These are phyloP conservation scores for Serinus canaria DNA, from an alignment of 2,113 vertebrate genomes.

Conservation along the genomic window DNA sequence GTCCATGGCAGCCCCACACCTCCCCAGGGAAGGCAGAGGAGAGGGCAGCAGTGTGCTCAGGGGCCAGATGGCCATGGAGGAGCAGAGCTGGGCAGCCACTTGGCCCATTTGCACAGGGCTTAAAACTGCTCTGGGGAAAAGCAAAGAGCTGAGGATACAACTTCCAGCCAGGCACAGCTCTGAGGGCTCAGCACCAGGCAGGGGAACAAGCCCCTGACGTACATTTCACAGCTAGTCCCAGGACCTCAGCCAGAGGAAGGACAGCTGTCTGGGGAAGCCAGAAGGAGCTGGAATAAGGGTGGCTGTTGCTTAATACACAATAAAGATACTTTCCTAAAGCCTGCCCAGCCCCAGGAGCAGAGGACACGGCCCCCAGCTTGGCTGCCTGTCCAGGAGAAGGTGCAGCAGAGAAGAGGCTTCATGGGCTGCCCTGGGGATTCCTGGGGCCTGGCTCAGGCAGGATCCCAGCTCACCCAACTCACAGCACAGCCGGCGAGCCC, in stretches of 20 bases:
- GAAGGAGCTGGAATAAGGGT: background rate
- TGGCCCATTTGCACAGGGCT: background rate
- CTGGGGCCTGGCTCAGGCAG: background rate
- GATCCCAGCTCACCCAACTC: background rate
- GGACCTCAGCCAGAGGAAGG: background rate
- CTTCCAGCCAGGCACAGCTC: background rate
- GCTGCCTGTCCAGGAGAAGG: background rate
- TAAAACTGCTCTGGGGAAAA: background rate
- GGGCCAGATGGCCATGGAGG: background rate
- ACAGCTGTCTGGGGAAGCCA: background rate
- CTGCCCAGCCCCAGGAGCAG: fast-evolving
- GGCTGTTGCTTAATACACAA: background rate
- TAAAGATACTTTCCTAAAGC: background rate
- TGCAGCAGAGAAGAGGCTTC: background rate
- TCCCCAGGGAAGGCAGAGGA: background rate
- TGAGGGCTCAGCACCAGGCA: fast-evolving
- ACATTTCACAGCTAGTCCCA: background rate
- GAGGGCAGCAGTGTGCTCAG: fast-evolving
- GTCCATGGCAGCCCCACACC: background rate
- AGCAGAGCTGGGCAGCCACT: background rate
- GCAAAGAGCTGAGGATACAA: background rate
- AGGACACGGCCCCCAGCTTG: fast-evolving
- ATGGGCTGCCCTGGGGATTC: fast-evolving
- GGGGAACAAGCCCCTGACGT: background rate
- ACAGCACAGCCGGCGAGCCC: fast-evolving